A percentile compares a stretch with the other conserved stretches of the same genome.
Conservation (phyloP, 2,888 invertebrate species). For the Orthonychiurus folsomi region DNA sequence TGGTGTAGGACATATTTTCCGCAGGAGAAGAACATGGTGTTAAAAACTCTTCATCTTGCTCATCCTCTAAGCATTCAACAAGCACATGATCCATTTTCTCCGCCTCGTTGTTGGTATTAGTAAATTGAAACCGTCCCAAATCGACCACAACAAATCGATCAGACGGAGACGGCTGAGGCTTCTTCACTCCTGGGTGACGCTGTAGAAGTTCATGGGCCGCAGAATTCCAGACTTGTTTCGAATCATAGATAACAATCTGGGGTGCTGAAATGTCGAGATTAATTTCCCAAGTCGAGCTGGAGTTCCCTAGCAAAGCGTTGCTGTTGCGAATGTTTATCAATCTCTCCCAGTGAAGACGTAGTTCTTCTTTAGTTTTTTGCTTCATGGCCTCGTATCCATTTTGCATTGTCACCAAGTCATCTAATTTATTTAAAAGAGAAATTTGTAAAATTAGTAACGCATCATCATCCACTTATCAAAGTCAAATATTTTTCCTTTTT, state of each 20-base stretch:
- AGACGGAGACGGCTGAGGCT: background rate
- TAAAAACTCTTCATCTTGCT: conserved; percentile 57
- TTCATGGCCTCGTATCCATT: conserved; percentile 52
- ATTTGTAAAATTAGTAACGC: conserved; percentile 5
- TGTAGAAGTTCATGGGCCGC: background rate
- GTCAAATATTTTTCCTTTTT: conserved; percentile 6
- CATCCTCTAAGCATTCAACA: conserved; percentile 23
- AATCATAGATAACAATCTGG: conserved; percentile 71
- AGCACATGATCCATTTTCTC: conserved; percentile 1
- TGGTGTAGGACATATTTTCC: conserved; percentile 17
- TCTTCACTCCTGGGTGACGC: background rate
- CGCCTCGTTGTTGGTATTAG: conserved; percentile 32
- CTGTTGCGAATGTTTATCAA: conserved; percentile 27
- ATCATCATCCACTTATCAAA: no score
- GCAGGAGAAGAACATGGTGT: conserved; percentile 76
- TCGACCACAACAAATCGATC: conserved; percentile 67
- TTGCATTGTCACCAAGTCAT: conserved; percentile 32
- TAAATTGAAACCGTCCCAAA: conserved; percentile 72
- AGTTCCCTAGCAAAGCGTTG: conserved; percentile 12
- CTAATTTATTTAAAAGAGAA: conserved; percentile 15
- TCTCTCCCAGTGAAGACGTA: conserved; percentile 64
- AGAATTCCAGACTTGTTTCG: background rate
- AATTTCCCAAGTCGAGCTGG: conserved; percentile 59
- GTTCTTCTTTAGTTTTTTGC: conserved; percentile 60
- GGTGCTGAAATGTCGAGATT: conserved; percentile 88